phyloP scores from a whole-genome alignment of 2,113 vertebrate species.

The Maccullochella peelii region DNA sequence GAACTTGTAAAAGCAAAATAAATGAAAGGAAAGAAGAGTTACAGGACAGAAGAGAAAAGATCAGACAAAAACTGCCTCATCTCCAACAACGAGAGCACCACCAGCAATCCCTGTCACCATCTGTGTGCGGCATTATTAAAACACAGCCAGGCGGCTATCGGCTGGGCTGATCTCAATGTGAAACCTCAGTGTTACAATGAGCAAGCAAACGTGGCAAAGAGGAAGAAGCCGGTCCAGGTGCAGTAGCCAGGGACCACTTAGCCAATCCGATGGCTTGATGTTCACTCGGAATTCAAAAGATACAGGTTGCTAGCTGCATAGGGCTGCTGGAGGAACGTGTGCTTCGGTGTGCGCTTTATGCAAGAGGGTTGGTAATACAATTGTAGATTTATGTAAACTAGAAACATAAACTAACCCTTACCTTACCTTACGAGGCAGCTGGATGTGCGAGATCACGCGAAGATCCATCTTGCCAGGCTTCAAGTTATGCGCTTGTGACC shows the following conservation, averaged over 20 bases:
- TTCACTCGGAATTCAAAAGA: background rate
- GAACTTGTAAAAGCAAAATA: background rate
- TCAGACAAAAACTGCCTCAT: background rate
- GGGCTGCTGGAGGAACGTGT: background rate
- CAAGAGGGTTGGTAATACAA: background rate
- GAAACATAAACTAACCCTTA: too few species aligned
- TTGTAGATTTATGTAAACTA: background rate
- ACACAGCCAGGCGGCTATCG: slow-evolving; percentile 35
- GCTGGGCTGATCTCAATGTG: background rate
- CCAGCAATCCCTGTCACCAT: slow-evolving; percentile 38
- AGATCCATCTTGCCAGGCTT: too few species aligned
- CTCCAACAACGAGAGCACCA: background rate
- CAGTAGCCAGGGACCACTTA: slow-evolving; percentile 18
- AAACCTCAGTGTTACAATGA: slow-evolving; percentile 22
- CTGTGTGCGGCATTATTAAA: slow-evolving; percentile 64
- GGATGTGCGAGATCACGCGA: too few species aligned
- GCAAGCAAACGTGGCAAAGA: slow-evolving; percentile 34
- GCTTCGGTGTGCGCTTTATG: background rate
- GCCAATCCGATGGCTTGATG: slow-evolving; percentile 14
- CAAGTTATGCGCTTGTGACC: too few species aligned
- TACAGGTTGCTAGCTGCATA: background rate
- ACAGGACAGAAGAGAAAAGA: background rate
- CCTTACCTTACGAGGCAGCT: too few species aligned
- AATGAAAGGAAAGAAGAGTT: background rate
- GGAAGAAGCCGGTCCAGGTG: slow-evolving; percentile 39